Base-by-base conservation (phyloP, 2,888 invertebrate genomes). In the Drosophila atripex region DNA sequence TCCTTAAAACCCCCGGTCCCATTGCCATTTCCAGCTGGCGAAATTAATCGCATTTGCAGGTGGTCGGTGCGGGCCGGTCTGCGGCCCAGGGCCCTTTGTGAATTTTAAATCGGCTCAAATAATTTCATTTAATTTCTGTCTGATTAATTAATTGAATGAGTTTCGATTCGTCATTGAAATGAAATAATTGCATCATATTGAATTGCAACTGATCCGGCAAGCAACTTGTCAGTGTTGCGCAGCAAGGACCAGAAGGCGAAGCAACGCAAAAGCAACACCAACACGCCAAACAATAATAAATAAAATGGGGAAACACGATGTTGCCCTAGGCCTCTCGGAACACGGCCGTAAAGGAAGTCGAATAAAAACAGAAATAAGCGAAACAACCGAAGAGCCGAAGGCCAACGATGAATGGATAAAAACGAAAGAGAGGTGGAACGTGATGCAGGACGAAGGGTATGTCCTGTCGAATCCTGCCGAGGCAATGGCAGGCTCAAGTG, bases 401-500 rank as follows among this genome's bases (percentile, higher is more conserved):
- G 46, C 46, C 14, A 39, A 9, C 21, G 45, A 21, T 35, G 35
- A 35, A 35, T 35, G 35, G 35, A n/a, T 6, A 7, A 35, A n/a
- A n/a, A 28, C 8, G 2, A 28, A 28, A 28, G 21, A 23, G 21
- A 23, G 21, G 9, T 9, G 28, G 14, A n/a, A 35, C 35, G n/a
- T n/a, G 35, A 6, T 6, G n/a, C n/a, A 9, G 12, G 46, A 11
- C 57, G 16, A 5, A 23, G 21, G 4, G 30, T 14, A 23, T 41
- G 21, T 43, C 43, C 43, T 21, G 16, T 21, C 50, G 46, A 59
- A 21, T 43, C 28, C 28, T 28, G 28, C 9, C 39, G 55, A 14
- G 52, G 53, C 16, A 32, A 35, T 8, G 38, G 32, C 60, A 56
- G 73, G 83, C 76, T 78, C 82, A 82, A 82, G 82, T 82, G 87